Base-by-base conservation (phyloP, 2,113 vertebrate genomes). In the Calypte anna region DNA sequence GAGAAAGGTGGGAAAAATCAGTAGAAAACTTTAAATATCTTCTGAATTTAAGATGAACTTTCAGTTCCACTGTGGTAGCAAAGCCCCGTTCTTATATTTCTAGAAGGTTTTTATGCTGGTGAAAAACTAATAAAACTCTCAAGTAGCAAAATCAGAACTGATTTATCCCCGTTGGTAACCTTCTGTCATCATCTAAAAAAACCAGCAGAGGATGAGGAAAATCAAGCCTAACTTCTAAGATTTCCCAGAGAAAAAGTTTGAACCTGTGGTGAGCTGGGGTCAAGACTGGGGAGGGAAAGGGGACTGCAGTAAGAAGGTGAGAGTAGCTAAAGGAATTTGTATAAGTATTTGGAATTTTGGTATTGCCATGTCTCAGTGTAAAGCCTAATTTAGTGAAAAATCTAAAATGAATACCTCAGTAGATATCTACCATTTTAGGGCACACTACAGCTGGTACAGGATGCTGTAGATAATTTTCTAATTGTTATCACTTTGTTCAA, bases 141-240 rank as follows among this genome's bases (percentile, higher is more conserved):
- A 50, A 53, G 6, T 27, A 57, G 2, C 1, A 50, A 23, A 8
- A 50, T 33, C 22, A 82, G n/a, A 72, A 76, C 6, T 15, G 23
- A 12, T 9, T 3, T 67, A 68, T 59, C 6, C 3, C 8, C 6
- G 19, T 80, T 80, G 22, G 4, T 31, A 51, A 46, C 1, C 7
- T 23, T 68, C 4, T 20, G 55, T 69, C 33, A 73, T 66, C 10
- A 58, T 14, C 14, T 38, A 2, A 9, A 7, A 10, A 28, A 38
- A 48, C 9, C 53, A 23, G 24, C 36, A 30, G 25, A 6, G 0
- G 13, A 36, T 1, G 1, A 19, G 43, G 31, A 11, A 70, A 25
- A 43, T 59, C 2, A 69, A 28, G 6, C 21, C 13, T 73, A 51
- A 38, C 7, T 77, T 66, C 36, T 69, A 1, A 22, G 12, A 67